Evolutionary conservation across 2,888 invertebrate species (phyloP), one percentile per base, ranked within the genome.

Genomic region (Latheticus oryzae): DNA sequence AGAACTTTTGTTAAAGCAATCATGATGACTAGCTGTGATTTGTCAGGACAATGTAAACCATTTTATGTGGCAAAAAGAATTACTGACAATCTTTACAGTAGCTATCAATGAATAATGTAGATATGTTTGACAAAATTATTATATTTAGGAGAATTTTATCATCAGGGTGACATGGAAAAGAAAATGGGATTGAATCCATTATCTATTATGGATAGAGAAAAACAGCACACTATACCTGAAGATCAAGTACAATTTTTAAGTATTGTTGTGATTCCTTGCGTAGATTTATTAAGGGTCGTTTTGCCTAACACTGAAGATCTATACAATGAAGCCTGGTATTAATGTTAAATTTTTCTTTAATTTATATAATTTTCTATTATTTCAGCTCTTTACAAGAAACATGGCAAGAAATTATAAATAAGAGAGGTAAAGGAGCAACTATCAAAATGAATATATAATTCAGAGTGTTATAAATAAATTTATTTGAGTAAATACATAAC

Each of bases 161-260:
- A 69, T 28, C 76, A 87, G 83, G 87, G 86, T 0, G 87, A 87
- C 70, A 74, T 76, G 19, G 85, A 87, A 70, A 84, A 84, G 16
- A 74, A 71, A 2, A 78, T 85, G 80, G 85, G 85, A 32, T 80
- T 84, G 69, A 80, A 78, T 0, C 86, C 86, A 0, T 78, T 85
- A 2, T 82, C 84, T 58, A 83, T 86, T 80, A 86, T 87, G 86
- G 85, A 87, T 73, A 78, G 86, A 32, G 81, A 82, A 1, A 84
- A 85, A 65, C 73, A 79, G 59, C 66, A 79, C 58, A 81, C 81
- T 72, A 83, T 86, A 69, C 85, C 86, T 0, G 83, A 84, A 13
- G 85, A 86, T 64, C 87, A 87, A 79, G 82, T 85, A 9, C 83
- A 85, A 72, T 87, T 86, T 77, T 74, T 86, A 11, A 79, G 81